Base-by-base conservation (phyloP, 2,113 vertebrate species). In the Salvator merianae region DNA sequence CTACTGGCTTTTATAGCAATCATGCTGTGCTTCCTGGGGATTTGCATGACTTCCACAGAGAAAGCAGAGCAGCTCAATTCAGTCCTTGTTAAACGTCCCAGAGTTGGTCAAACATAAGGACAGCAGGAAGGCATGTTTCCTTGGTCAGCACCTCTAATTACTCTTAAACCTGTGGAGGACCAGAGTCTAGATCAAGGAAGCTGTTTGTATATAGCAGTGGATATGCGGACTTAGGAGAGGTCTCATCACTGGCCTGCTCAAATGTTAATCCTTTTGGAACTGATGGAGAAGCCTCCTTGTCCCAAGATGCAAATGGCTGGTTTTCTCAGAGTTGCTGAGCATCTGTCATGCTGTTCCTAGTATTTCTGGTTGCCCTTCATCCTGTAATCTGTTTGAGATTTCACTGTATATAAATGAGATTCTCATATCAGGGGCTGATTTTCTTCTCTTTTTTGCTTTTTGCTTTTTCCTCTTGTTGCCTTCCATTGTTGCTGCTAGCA, bases 401-500 rank as follows among this genome's bases (percentile, higher is more conserved):
- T 86, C 78, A 14, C 30, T 90, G 86, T 86, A 78, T 81, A 92
- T 89, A 91, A 92, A 90, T 84, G 86, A 92, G 91, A 81, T 88
- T 26, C 86, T 90, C 71, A 92, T 91, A 87, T 93, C 88, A 89
- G 84, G 90, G 86, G 86, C 78, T 92, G 89, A 85, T 88, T 92
- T 94, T 94, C 87, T 89, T 32, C 91, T 93, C 66, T 74, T 92
- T 87, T 85, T 93, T 92, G 90, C 89, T 89, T 91, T 86, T 92
- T 91, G 92, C 91, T 34, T 83, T 65, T 47, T 18, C 12, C 55
- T 34, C 40, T 78, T 69, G 47, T 69, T 34, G 62, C 55, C 55
- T 83, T 65, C 69, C 16, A 13, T 66, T 43, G 69, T 72, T 68
- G 43, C 75, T 32, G 62, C 66, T 79, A 83, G 76, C 66, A 65